Evolutionary conservation across 2,888 invertebrate genomes (phyloP), one percentile per base, ranked within the genome.

Genomic region (Ellobium chinense): DNA sequence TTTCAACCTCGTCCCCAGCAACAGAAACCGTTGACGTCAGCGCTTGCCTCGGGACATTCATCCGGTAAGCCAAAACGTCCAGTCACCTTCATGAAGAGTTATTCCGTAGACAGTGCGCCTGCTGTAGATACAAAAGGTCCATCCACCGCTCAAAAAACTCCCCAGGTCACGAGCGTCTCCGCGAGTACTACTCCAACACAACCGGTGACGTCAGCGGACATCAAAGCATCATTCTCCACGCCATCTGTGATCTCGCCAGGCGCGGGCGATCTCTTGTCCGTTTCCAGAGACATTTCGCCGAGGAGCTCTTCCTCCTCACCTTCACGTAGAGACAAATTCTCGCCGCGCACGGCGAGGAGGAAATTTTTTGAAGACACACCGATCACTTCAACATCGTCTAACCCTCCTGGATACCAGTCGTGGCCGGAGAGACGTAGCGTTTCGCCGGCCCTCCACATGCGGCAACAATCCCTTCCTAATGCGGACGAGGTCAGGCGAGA

Each of bases 341-440:
- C 90, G 1, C 90, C 89, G 0, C 81, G 84, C 39, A 83, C 89
- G 4, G 89, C 90, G 21, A 84, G 90, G 69, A 83, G 81, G 77
- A 85, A 86, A 70, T 90, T 90, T 78, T 90, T 90, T 79, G 90
- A 87, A 46, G 81, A 85, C 14, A 34, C 46, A 4, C 62, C 75
- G 21, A n/a, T 56, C 7, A 2, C 36, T 18, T 60, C 80, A 37
- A n/a, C 74, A 1, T 39, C n/a, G 14, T 36, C 77, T 0, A 5
- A 63, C 9, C 65, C 80, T 12, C 37, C 62, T 0, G 83, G 84
- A 7, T 87, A 84, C 65, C 74, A 85, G 65, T 87, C 88, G 24
- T 89, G 87, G 89, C 86, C 89, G 0, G 86, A 87, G 37, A 75
- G 89, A 46, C 83, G 81, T 24, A 80, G 46, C 56, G 74, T 62